A percentile compares a stretch with the other conserved stretches of the same genome.
Conservation (phyloP, 2,113 vertebrate genomes). For the Eidolon helvum region DNA sequence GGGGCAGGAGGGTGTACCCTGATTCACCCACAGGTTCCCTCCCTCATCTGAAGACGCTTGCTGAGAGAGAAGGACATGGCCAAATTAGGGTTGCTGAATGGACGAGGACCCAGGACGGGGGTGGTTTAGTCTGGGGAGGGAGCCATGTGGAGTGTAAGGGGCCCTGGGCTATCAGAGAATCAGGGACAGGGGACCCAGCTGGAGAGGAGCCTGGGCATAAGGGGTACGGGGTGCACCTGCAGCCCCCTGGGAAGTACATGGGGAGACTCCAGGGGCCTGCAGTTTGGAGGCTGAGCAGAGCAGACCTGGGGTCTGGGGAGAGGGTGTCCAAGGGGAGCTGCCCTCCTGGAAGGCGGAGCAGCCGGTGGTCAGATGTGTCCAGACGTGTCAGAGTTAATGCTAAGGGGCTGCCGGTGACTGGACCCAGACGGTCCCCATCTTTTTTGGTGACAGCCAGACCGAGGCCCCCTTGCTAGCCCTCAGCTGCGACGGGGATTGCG, state of each 20-base stretch:
- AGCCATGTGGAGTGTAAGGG: not conserved
- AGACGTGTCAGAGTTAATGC: not conserved
- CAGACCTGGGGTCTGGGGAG: not conserved
- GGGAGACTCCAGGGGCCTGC: accelerated
- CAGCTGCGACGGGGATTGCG: accelerated
- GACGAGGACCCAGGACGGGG: not conserved
- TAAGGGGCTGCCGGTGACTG: not conserved
- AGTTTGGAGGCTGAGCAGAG: not conserved
- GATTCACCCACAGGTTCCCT: too few relatives aligned
- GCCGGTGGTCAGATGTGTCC: not conserved
- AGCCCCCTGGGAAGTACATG: not conserved
- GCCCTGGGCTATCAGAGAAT: not conserved
- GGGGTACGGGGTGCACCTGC: accelerated
- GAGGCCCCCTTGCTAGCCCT: not conserved
- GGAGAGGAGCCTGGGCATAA: accelerated
- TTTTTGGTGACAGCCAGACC: not conserved
- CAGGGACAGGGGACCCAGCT: not conserved
- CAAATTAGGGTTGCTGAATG: not conserved
- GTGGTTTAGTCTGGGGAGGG: too few relatives aligned
- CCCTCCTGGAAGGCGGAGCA: not conserved
- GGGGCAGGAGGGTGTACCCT: too few relatives aligned
- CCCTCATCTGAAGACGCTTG: not conserved
- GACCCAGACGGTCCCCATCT: not conserved
- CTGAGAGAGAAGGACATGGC: not conserved
- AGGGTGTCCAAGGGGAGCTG: not conserved